phyloP scores from a whole-genome alignment of 2,113 vertebrate species.

The Damaliscus lunatus region DNA sequence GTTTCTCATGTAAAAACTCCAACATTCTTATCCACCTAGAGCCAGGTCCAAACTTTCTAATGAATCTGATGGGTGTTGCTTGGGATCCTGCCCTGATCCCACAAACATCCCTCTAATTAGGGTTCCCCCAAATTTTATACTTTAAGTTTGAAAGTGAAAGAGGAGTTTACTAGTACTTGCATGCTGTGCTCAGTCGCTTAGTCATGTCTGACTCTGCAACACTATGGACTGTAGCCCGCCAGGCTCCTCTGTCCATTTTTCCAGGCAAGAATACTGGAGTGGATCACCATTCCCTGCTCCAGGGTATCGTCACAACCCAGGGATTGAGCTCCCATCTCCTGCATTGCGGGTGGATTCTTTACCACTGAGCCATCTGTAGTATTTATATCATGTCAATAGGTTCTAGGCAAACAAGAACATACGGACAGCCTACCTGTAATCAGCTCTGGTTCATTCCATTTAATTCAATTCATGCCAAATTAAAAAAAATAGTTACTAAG shows the following conservation, averaged over 20 bases:
- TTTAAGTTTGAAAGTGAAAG: background rate
- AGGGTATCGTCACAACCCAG: background rate
- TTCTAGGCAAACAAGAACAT: background rate
- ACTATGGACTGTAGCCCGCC: background rate
- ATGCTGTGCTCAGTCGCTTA: background rate
- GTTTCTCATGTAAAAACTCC: constrained; percentile 29
- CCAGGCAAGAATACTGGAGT: background rate
- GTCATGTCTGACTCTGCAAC: background rate
- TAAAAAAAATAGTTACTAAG: background rate
- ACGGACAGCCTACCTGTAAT: background rate
- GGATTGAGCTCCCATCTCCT: background rate
- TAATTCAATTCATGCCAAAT: background rate
- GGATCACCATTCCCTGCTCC: background rate
- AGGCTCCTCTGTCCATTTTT: background rate
- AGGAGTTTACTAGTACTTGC: background rate
- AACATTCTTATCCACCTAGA: background rate
- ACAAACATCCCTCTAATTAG: background rate
- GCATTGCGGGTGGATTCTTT: background rate
- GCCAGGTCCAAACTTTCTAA: background rate
- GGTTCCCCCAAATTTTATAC: background rate
- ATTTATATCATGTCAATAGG: background rate
- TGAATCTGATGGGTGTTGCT: background rate
- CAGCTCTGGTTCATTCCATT: background rate
- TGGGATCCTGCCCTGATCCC: background rate
- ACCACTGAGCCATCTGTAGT: background rate